Base-by-base conservation (phyloP, 2,888 invertebrate species). In the Chymomyza fuscimana region DNA sequence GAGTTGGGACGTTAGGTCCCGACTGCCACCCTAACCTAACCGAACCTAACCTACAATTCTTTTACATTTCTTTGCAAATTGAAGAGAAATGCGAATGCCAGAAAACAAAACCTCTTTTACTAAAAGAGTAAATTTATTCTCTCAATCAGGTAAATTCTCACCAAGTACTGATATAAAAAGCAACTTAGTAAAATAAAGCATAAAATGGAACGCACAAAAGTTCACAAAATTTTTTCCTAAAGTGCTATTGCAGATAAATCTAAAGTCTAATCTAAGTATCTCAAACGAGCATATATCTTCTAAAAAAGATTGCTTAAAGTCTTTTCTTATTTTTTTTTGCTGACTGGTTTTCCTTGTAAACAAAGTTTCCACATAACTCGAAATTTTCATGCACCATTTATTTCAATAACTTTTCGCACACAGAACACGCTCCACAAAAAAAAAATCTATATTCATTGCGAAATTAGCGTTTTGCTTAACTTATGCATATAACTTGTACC, bases 301-400 rank as follows among this genome's bases (percentile, higher is more conserved):
- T 7, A 46, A 3, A 4, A 46, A 46, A 46, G 4, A 10, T 46
- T 12, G 40, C 40, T 46, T 46, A 12, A 12, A 46, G 12, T 46
- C n/a, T 19, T 5, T 19, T 22, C 2, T 54, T 52, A 10, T 36
- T 36, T 7, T 36, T 7, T 63, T 52, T 16, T 40, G 29, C 29
- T 65, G 67, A 46, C 12, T 46, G 12, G 12, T 46, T 46, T 46
- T 46, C 3, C 40, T 12, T 46, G 10, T 12, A 58, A 25, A 58
- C 10, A 58, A 58, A 58, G 12, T 58, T 58, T 19, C 1, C 78
- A 67, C 78, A 76, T 82, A 82, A 80, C 73, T 82, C 74, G 73
- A 68, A 83, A 77, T 83, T 86, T 86, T 87, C 88, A 84, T 88
- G 82, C 88, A 72, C 86, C 88, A 84, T 84, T 84, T 86, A 88